A percentile compares a stretch with the other conserved stretches of the same genome.
These are phyloP conservation scores for Alectoris magna DNA, from an alignment of 2,797 vertebrate genomes.

Conservation along the genomic window DNA sequence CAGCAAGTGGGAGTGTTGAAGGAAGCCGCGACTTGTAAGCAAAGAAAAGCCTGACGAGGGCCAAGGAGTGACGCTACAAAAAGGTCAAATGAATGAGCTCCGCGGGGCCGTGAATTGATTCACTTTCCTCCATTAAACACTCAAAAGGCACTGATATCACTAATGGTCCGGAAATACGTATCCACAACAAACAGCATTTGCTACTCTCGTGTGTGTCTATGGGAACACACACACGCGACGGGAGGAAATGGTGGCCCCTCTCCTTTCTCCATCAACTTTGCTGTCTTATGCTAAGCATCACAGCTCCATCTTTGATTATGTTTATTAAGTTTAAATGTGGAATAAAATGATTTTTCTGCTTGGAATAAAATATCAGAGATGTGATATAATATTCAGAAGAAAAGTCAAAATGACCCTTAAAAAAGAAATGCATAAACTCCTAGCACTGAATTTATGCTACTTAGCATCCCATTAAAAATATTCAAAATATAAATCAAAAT, in stretches of 20 bases:
- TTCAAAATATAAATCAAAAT: conserved; percentile 91
- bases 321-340: conserved; percentile 57
- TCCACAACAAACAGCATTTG: background rate
- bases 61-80: fast-evolving
- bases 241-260: background rate
- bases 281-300: conserved; percentile 26
- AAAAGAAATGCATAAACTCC: conserved; percentile 76
- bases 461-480: conserved; percentile 88
- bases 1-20: background rate
- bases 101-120: background rate
- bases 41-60: background rate
- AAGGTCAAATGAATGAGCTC: background rate
- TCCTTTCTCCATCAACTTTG: conserved; percentile 25
- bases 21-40: background rate
- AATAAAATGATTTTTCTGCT: conserved; percentile 51
- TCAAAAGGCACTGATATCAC: background rate
- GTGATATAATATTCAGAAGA: conserved; percentile 69
- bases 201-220: background rate
- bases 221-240: background rate
- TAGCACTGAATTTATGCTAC: conserved; percentile 76
- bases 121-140: conserved; percentile 27
- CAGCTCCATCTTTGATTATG: conserved; percentile 36
- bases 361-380: conserved; percentile 74
- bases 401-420: conserved; percentile 75
- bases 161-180: conserved; percentile 7